Evolutionary conservation across 2,113 vertebrate species (phyloP).

Genomic region (Barbus barbus): DNA sequence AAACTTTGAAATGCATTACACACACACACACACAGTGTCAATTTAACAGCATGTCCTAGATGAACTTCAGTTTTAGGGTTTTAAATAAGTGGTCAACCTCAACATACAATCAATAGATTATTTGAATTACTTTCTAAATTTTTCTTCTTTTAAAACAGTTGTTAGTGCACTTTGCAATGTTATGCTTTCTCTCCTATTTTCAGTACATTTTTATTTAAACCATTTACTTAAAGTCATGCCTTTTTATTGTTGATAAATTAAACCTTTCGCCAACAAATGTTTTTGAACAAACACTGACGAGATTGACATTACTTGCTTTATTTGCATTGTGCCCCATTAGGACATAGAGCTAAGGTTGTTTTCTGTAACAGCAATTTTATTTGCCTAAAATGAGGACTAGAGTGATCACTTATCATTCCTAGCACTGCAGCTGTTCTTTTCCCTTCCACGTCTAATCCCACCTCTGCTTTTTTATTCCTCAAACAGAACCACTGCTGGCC

Average conservation of each 20-base stretch:
- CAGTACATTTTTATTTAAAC: too few relatives aligned
- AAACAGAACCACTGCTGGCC: not conserved
- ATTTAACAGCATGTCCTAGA: not conserved
- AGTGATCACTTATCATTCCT: not conserved
- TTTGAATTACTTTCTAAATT: not conserved
- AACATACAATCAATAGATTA: not conserved
- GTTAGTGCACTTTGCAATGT: not conserved
- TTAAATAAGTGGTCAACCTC: not conserved
- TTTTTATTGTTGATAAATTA: not conserved
- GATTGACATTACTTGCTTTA: not conserved
- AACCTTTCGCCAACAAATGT: not conserved
- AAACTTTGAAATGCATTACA: too few relatives aligned
- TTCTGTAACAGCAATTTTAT: not conserved
- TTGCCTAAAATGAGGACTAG: not conserved
- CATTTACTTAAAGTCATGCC: not conserved
- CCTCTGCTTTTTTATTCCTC: constrained; percentile 25
- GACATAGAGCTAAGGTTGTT: not conserved
- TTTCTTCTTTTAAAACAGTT: not conserved
- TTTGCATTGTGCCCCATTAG: not conserved
- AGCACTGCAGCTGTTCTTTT: constrained; percentile 16
- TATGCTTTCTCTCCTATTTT: not conserved
- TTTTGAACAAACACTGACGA: not conserved
- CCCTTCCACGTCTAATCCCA: constrained; percentile 37
- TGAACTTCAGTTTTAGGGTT: not conserved
- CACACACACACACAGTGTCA: too few relatives aligned